These are phyloP conservation scores for Iguana delicatissima DNA, from an alignment of 2,797 vertebrate species.

Conservation along the genomic window DNA sequence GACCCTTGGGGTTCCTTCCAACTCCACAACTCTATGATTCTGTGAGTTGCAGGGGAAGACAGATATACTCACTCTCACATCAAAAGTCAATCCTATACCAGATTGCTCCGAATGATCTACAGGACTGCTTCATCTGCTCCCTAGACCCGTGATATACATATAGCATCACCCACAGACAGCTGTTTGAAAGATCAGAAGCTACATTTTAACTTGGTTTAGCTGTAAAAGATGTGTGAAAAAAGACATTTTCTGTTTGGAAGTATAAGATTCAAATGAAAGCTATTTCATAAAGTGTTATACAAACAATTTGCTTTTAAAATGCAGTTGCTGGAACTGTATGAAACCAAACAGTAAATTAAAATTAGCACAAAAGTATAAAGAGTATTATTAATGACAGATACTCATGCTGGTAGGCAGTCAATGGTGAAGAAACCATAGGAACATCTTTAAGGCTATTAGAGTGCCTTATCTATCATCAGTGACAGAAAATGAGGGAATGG, in stretches of 20 bases:
- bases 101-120: not conserved
- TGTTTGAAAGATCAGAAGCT: not conserved
- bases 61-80: not conserved
- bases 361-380: constrained; percentile 48
- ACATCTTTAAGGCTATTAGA: constrained; percentile 47
- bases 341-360: constrained; percentile 56
- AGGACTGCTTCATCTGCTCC: not conserved
- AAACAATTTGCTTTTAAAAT: constrained; percentile 24
- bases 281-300: constrained; percentile 20
- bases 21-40: too few relatives aligned
- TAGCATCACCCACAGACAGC: not conserved
- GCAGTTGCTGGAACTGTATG: constrained; percentile 30
- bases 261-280: constrained; percentile 8
- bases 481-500: constrained; percentile 44
- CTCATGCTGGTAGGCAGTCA: constrained; percentile 47
- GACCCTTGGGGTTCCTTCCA: too few relatives aligned
- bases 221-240: constrained; percentile 44
- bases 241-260: constrained; percentile 33
- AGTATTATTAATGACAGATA: constrained; percentile 31
- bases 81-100: not conserved
- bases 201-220: constrained; percentile 30
- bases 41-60: not conserved
- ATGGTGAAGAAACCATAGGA: constrained; percentile 38
- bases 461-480: constrained; percentile 43
- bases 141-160: not conserved